A percentile compares a stretch with the other conserved stretches of the same genome.
Evolutionary conservation across 2,113 vertebrate genomes (phyloP).

Genomic region (Boleophthalmus pectinirostris): DNA sequence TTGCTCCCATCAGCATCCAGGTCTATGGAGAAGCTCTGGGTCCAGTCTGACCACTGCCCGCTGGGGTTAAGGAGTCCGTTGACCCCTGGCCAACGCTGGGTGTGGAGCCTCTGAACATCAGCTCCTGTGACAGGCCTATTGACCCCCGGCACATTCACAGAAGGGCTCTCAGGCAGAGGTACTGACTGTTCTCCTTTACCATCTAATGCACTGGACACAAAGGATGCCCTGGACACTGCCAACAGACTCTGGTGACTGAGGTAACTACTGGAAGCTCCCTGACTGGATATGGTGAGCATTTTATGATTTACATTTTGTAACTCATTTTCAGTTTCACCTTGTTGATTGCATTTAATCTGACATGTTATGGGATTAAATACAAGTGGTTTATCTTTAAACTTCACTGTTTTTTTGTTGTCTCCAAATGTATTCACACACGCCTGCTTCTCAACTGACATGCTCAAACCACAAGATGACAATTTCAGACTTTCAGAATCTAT

Average conservation of each 20-base stretch:
- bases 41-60: constrained; percentile 96
- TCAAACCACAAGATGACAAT: constrained; percentile 4
- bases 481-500: constrained; percentile 48
- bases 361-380: constrained; percentile 91
- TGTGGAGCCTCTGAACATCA: constrained; percentile 85
- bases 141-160: constrained; percentile 84
- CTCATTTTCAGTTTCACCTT: constrained; percentile 75
- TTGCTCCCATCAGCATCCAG: constrained; percentile 87
- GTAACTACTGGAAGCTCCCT: constrained; percentile 84
- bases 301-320: constrained; percentile 67
- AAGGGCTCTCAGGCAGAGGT: constrained; percentile 39
- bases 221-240: constrained; percentile 78
- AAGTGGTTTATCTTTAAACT: constrained; percentile 91
- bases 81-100: constrained; percentile 87
- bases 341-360: constrained; percentile 88
- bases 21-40: constrained; percentile 92
- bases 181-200: constrained; percentile 72
- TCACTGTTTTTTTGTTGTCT: constrained; percentile 81
- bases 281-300: constrained; percentile 73
- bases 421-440: constrained; percentile 81
- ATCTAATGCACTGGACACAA: constrained; percentile 88
- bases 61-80: constrained; percentile 94
- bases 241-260: constrained; percentile 91
- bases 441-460: constrained; percentile 79
- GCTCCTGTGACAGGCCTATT: constrained; percentile 78